phyloP scores from a whole-genome alignment of 2,797 vertebrate species.

The Serranus cabrilla region DNA sequence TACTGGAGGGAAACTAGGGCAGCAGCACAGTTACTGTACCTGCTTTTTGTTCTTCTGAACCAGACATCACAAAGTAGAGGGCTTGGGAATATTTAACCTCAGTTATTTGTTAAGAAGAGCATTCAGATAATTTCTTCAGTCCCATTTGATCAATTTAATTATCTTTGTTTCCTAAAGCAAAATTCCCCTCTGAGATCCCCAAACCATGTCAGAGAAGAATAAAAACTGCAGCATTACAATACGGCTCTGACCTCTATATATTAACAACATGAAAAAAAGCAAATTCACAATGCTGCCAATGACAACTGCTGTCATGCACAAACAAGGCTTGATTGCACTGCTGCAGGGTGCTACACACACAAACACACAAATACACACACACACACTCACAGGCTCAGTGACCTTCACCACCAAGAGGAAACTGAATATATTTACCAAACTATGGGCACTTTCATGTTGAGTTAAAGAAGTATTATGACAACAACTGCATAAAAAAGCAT shows the following conservation, averaged over 20 bases:
- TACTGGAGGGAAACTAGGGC: conserved; percentile 31
- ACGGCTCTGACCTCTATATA: background rate
- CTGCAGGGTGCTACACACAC: conserved; percentile 11
- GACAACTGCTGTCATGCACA: conserved; percentile 26
- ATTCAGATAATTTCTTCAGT: conserved; percentile 4
- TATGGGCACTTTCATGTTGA: background rate
- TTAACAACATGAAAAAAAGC: conserved; percentile 6
- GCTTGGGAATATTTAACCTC: background rate
- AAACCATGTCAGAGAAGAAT: background rate
- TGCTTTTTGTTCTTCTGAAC: conserved; percentile 19
- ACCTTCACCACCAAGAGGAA: conserved; percentile 67
- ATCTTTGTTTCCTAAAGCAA: background rate
- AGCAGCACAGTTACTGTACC: conserved; percentile 20
- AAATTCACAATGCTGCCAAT: background rate
- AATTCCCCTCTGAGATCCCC: background rate
- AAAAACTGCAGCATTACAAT: background rate
- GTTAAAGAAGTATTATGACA: background rate
- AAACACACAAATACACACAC: background rate
- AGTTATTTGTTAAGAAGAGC: background rate
- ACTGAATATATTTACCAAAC: conserved; percentile 31
- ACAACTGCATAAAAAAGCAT: background rate
- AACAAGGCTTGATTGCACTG: background rate
- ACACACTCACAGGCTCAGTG: conserved; percentile 39
- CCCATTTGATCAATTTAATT: background rate
- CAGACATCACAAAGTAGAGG: background rate